phyloP scores from a whole-genome alignment of 2,113 vertebrate species.

The Oncorhynchus tshawytscha region DNA sequence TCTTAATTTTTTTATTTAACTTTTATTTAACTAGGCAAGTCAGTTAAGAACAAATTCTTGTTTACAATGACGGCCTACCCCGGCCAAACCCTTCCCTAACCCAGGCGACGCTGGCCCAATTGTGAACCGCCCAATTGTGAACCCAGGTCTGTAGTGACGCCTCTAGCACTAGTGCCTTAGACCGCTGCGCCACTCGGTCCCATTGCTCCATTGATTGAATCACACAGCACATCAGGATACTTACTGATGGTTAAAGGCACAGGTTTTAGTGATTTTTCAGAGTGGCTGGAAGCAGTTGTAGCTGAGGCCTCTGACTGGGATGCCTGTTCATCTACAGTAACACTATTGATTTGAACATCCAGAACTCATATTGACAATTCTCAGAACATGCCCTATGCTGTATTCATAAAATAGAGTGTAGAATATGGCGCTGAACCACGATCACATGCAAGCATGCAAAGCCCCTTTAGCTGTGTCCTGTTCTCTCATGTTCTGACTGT shows the following conservation, averaged over 20 bases:
- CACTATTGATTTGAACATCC: not conserved
- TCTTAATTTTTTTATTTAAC: slow-evolving; percentile 18
- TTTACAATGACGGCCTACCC: no score
- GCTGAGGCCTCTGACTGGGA: not conserved
- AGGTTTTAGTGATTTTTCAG: slow-evolving; percentile 1
- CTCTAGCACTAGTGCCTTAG: no score
- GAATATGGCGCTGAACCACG: not conserved
- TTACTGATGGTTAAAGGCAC: slow-evolving; percentile 3
- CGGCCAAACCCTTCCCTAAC: no score
- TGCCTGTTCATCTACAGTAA: not conserved
- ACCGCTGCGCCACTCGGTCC: no score
- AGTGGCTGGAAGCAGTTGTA: not conserved
- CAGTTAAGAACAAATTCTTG: no score
- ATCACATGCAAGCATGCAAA: not conserved
- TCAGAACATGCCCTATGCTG: not conserved
- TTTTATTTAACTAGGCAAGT: no score
- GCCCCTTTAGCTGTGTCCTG: no score
- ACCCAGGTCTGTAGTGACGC: no score
- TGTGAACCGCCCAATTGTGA: no score
- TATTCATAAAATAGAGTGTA: not conserved
- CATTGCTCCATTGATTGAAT: slow-evolving; percentile 15
- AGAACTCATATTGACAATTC: not conserved
- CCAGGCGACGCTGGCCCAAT: no score
- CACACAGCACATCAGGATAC: not conserved
- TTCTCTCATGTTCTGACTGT: not conserved